phyloP scores from a whole-genome alignment of 1,140 invertebrate genomes.

The Helicoverpa zea region DNA sequence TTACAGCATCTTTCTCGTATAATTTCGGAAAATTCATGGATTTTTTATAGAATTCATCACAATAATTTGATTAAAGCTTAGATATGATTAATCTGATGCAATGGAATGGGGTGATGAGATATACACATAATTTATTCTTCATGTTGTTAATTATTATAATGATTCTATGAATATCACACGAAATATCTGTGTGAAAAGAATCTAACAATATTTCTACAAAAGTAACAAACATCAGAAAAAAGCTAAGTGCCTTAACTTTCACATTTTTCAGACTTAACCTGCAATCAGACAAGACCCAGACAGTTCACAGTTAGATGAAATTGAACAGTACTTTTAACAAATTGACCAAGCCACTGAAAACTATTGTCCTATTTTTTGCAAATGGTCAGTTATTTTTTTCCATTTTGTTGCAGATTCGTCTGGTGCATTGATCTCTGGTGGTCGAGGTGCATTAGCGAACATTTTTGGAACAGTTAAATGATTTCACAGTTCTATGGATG shows the following conservation, averaged over 20 bases:
- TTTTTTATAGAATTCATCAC: no score
- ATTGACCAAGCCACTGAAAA: background rate
- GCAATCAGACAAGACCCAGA: conserved; percentile 2
- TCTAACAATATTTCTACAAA: no score
- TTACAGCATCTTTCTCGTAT: no score
- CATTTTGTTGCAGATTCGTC: background rate
- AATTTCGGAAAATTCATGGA: no score
- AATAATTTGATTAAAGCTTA: no score
- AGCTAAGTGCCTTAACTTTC: conserved; percentile 7
- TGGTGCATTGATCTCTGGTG: conserved; percentile 31
- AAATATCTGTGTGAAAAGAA: no score
- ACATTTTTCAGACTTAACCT: conserved; percentile 12
- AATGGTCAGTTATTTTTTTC: background rate
- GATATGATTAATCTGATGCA: no score
- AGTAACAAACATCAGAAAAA: background rate
- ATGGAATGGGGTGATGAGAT: no score
- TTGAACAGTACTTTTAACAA: background rate
- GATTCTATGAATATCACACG: no score
- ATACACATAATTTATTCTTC: no score
- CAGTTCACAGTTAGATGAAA: conserved; percentile 24
- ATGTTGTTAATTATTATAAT: no score
- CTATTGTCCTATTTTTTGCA: conserved; percentile 23
- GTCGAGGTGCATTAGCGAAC: background rate
- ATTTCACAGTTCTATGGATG: background rate
- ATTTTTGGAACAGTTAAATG: no score